A percentile compares a stretch with the other conserved stretches of the same genome.
Evolutionary conservation across 2,113 vertebrate species (phyloP).

Genomic region (Gymnobelideus leadbeateri): DNA sequence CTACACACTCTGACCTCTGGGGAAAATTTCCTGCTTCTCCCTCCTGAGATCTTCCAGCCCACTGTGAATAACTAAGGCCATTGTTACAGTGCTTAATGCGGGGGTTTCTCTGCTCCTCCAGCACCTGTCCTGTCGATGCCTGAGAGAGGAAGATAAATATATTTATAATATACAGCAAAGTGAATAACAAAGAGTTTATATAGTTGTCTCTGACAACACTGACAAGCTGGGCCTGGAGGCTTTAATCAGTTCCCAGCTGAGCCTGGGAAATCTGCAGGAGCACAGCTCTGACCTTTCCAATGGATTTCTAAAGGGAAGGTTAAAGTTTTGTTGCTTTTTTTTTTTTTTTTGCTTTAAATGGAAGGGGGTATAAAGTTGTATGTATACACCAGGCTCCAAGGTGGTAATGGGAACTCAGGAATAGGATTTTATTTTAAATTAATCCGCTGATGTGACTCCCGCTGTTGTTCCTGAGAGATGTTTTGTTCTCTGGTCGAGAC

Average conservation of each 20-base stretch:
- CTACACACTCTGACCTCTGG: background rate
- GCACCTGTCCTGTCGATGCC: constrained; percentile 78
- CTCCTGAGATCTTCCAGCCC: constrained; percentile 2
- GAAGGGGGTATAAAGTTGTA: constrained; percentile 59
- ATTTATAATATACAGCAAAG: constrained; percentile 83
- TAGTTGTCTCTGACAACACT: constrained; percentile 79
- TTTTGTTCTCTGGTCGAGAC: constrained; percentile 23
- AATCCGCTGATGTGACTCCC: constrained; percentile 26
- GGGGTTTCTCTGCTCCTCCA: constrained; percentile 67
- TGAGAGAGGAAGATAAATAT: constrained; percentile 86
- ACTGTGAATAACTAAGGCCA: constrained; percentile 68
- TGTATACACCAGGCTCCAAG: background rate
- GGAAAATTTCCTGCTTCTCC: constrained; percentile 64
- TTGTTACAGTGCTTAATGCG: constrained; percentile 56
- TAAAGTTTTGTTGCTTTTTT: constrained; percentile 74
- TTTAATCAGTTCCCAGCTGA: constrained; percentile 85
- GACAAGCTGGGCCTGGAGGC: constrained; percentile 76
- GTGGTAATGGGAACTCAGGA: constrained; percentile 58
- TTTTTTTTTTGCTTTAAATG: constrained; percentile 59
- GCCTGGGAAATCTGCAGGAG: constrained; percentile 80
- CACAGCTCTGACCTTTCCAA: constrained; percentile 80
- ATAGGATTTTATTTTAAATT: constrained; percentile 69
- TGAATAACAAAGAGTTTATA: constrained; percentile 83
- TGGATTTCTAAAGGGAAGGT: constrained; percentile 81
- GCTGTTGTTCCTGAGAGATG: background rate